A percentile compares a stretch with the other conserved stretches of the same genome.
Evolutionary conservation across 2,888 invertebrate genomes (phyloP).

Genomic region (Meloe dianella): DNA sequence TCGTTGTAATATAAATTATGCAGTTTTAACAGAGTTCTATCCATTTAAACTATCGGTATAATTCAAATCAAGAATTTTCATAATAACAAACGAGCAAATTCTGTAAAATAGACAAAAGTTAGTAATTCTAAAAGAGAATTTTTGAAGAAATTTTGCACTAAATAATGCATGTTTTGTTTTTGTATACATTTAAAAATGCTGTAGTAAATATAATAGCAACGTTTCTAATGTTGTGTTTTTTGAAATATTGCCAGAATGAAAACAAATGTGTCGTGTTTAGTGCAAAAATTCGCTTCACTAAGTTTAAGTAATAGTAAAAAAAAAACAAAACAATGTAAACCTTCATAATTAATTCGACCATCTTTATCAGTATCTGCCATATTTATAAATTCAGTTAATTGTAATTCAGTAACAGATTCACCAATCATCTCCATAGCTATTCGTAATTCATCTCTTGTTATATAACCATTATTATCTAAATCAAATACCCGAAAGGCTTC

Average conservation of each 20-base stretch:
- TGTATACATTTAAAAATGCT: not conserved
- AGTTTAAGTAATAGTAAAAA: no score
- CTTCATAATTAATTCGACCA: constrained; percentile 83
- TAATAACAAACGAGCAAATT: constrained; percentile 67
- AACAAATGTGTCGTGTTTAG: not conserved
- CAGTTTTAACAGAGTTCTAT: not conserved
- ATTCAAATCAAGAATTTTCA: constrained; percentile 49
- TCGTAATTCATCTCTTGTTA: constrained; percentile 79
- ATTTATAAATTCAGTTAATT: constrained; percentile 75
- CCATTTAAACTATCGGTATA: not conserved
- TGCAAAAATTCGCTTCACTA: no score
- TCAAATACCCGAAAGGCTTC: constrained; percentile 92
- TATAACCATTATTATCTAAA: constrained; percentile 88
- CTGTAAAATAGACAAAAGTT: constrained; percentile 57
- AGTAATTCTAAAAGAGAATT: not conserved
- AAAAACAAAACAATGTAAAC: no score
- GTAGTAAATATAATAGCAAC: no score
- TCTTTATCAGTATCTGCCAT: constrained; percentile 81
- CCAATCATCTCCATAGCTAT: constrained; percentile 84
- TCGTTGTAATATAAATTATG: not conserved
- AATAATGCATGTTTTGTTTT: no score
- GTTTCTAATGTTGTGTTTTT: no score
- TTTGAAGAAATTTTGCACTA: no score
- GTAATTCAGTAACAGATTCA: constrained; percentile 76
- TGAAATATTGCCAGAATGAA: not conserved